Percentiles rank a stretch among this genome's conserved stretches.
phyloP scores from a whole-genome alignment of 2,888 invertebrate species.

The Augiades crinisus region DNA sequence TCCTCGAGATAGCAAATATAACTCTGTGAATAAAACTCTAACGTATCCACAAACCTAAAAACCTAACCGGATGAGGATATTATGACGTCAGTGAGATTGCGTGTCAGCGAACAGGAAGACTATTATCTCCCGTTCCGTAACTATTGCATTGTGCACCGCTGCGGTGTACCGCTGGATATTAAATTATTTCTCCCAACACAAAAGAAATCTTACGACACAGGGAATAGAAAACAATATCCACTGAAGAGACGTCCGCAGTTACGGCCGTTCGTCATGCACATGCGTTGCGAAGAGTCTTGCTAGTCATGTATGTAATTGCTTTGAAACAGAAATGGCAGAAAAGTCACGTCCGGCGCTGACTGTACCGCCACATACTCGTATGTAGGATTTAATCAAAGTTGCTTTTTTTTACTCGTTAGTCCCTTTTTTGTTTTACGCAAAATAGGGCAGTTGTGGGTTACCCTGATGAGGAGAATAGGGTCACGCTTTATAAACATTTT shows the following conservation, averaged over 20 bases:
- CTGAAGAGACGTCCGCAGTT: slow-evolving; percentile 17
- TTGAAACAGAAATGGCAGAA: slow-evolving; percentile 55
- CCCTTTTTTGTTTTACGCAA: slow-evolving; percentile 23
- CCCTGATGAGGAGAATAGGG: slow-evolving; percentile 21
- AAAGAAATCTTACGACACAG: slow-evolving; percentile 19
- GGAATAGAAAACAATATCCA: slow-evolving; percentile 28
- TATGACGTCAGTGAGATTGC: slow-evolving; percentile 33
- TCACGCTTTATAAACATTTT: slow-evolving; percentile 11
- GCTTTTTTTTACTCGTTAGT: slow-evolving; percentile 18
- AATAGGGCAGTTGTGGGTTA: slow-evolving; percentile 24
- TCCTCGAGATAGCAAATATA: too few species aligned
- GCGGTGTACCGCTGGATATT: slow-evolving; percentile 28
- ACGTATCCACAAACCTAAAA: background rate
- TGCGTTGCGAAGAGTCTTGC: slow-evolving; percentile 39
- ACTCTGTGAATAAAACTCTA: too few species aligned
- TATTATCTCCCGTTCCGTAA: slow-evolving; percentile 31
- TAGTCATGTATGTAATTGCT: slow-evolving; percentile 54
- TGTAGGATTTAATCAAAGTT: slow-evolving; percentile 21
- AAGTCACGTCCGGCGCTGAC: slow-evolving; percentile 45
- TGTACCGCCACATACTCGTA: slow-evolving; percentile 14
- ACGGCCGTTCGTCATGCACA: slow-evolving; percentile 37
- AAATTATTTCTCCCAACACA: slow-evolving; percentile 13
- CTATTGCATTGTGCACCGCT: slow-evolving; percentile 27
- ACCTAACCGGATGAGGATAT: slow-evolving; percentile 28
- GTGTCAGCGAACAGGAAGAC: slow-evolving; percentile 35